Evolutionary conservation across 2,797 vertebrate species (phyloP), one percentile per base, ranked within the genome.

Genomic region (Neomorphus geoffroyi): DNA sequence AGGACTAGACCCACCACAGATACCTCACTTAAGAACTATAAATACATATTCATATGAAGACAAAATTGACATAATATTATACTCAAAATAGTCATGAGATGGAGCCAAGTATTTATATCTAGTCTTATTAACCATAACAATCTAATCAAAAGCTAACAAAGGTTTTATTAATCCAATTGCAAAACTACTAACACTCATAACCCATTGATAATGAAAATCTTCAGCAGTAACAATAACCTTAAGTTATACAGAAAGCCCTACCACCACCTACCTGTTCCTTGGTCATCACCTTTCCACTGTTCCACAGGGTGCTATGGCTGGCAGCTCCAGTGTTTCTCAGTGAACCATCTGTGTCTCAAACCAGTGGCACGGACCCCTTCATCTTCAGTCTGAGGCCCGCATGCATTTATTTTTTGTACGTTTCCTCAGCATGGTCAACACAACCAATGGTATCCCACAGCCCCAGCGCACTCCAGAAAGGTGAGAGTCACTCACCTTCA

Each of bases 371-470:
- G 16, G 43, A 43, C 12, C 11, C 43, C 43, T 43, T 43, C 18
- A 11, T 43, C 18, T 43, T 43, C 43, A 43, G 18, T 15, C 43
- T 43, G 15, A 43, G 18, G 18, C 43, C 13, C 14, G 43, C 13
- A 18, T 43, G 43, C 13, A 43, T 43, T 43, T 43, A 43, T 43
- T 43, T 43, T 43, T 43, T 43, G 11, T 43, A 43, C 12, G 12
- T 43, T 43, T 43, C 57, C n/a, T 58, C 43, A 45, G 16, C 28
- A 21, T 7, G 28, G 64, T 32, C 41, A 32, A 51, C 45, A 39
- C 16, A 3, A 12, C 18, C 32, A 28, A 8, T 0, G 1, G 8
- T 39, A 51, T 12, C 19, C 10, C 17, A 8, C 24, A 53, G 19
- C 9, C 53, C 39, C 28, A 30, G 37, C 2, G 1, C 13, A n/a